Base-by-base conservation (phyloP, 2,113 vertebrate species). In the Tor tambroides region DNA sequence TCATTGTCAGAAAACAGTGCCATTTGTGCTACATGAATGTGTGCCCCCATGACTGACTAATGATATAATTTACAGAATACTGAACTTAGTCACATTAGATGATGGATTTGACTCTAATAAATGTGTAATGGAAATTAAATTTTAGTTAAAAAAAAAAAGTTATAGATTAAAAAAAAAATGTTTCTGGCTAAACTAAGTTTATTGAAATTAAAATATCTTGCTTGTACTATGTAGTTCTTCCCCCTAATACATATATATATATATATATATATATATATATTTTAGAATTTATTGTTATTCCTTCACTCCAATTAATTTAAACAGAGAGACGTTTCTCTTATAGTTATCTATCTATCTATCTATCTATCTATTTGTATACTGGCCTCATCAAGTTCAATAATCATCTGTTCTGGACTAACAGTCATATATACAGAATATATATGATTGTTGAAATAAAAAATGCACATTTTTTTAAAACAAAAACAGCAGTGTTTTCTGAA, bases 11-110 rank as follows among this genome's bases (percentile, higher is more conserved):
- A 67, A 82, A 65, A 71, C 26, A 32, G 43, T 46, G 11, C 26
- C 63, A 83, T 71, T 83, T 32, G 23, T 81, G 54, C 54, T 23
- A n/a, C 72, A 75, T 75, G 38, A 14, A 14, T 59, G 30, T 79
- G 30, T 79, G 77, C 26, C 54, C 12, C 6, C 79, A 41, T 80
- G 56, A 63, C 23, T 80, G 30, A 41, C 80, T 46, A 46, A 67
- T 67, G 23, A 28, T 41, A 17, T 80, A 0, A 63, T 80, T 80
- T 38, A 80, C 59, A 38, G 35, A 19, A 19, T 80, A 76, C 74
- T 49, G 43, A 49, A 76, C 6, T 43, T 17, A 26, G 14, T 49
- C 6, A 0, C 23, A 49, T 15, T 26, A n/a, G 12, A 1, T n/a
- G 6, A 28, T 38, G 2, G 38, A 75, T 41, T 74, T n/a, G 21